A percentile compares a stretch with the other conserved stretches of the same genome.
These are phyloP conservation scores for Sisyra nigra DNA, from an alignment of 2,888 invertebrate species.

Conservation along the genomic window DNA sequence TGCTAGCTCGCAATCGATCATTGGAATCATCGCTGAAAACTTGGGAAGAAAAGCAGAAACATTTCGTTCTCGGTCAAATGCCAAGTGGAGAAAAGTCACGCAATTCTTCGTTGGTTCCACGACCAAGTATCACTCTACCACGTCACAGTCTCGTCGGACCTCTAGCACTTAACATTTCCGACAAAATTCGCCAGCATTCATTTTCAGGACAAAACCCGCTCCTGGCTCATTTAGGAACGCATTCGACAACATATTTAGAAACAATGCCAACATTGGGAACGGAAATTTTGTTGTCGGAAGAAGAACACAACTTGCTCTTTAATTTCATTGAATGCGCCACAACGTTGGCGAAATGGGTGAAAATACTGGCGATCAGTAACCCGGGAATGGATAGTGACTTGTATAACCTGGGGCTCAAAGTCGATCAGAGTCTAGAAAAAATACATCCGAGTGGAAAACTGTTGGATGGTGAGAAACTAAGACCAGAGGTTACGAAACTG, in stretches of 20 bases:
- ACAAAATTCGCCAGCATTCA: slow-evolving; percentile 27
- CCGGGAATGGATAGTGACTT: slow-evolving; percentile 54
- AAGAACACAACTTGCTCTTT: slow-evolving; percentile 55
- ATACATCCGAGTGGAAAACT: slow-evolving; percentile 72
- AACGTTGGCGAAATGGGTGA: slow-evolving; percentile 73
- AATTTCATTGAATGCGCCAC: slow-evolving; percentile 72
- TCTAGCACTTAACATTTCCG: slow-evolving; percentile 23
- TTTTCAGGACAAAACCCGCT: slow-evolving; percentile 24
- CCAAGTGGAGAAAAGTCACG: slow-evolving; percentile 29
- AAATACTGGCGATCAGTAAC: slow-evolving; percentile 46
- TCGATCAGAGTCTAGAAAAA: slow-evolving; percentile 49
- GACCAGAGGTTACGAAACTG: slow-evolving; percentile 61
- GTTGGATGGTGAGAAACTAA: slow-evolving; percentile 36
- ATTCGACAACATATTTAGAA: slow-evolving; percentile 10
- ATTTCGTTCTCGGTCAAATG: slow-evolving; percentile 31
- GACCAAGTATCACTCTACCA: slow-evolving; percentile 21
- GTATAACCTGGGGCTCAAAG: slow-evolving; percentile 56
- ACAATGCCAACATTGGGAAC: slow-evolving; percentile 19
- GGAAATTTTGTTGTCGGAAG: slow-evolving; percentile 34
- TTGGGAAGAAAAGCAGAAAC: slow-evolving; percentile 72
- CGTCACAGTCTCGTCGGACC: slow-evolving; percentile 24
- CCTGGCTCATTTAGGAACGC: slow-evolving; percentile 13
- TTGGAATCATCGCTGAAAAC: slow-evolving; percentile 78
- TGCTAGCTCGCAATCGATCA: slow-evolving; percentile 81
- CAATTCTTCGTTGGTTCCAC: slow-evolving; percentile 19